Percentiles rank a stretch among this genome's conserved stretches.
Evolutionary conservation across 1,140 invertebrate species (phyloP).

Genomic region (fruit fly (Drosophila melanogaster)): DNA sequence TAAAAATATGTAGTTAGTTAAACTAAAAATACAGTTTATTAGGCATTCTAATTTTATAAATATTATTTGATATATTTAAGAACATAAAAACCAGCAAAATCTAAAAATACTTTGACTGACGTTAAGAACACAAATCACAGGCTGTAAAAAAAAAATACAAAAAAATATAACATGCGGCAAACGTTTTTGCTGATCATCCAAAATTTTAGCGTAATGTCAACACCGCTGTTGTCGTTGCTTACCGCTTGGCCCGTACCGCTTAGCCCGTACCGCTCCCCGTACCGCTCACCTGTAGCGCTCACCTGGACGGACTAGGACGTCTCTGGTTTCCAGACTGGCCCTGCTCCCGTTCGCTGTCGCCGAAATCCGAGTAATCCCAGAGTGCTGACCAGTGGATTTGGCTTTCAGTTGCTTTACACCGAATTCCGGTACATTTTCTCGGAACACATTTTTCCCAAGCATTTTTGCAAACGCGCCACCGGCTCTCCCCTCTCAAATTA

Average conservation of each 20-base stretch:
- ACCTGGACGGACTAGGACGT: conserved; percentile 46
- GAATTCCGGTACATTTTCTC: conserved; percentile 83
- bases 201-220: conserved; percentile 45
- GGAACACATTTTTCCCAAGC: conserved; percentile 82
- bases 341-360: conserved; percentile 56
- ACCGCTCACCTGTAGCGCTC: conserved; percentile 1
- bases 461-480: conserved; percentile 52
- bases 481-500: conserved; percentile 39
- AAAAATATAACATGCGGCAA: conserved; percentile 28
- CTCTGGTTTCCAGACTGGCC: conserved; percentile 64
- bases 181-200: conserved; percentile 35
- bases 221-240: conserved; percentile 40
- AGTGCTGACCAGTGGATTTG: conserved; percentile 41
- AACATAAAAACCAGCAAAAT: conserved; percentile 7
- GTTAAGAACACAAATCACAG: conserved; percentile 38
- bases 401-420: conserved; percentile 68
- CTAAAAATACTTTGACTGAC: conserved; percentile 17
- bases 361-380: conserved; percentile 44
- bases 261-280: not conserved
- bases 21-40: no score
- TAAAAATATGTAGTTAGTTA: not conserved
- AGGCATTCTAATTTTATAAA: no score
- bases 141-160: conserved; percentile 18
- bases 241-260: conserved; percentile 6
- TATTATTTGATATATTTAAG: no score